These are phyloP conservation scores for Ascaphus truei DNA, from an alignment of 2,113 vertebrate species.

Conservation along the genomic window DNA sequence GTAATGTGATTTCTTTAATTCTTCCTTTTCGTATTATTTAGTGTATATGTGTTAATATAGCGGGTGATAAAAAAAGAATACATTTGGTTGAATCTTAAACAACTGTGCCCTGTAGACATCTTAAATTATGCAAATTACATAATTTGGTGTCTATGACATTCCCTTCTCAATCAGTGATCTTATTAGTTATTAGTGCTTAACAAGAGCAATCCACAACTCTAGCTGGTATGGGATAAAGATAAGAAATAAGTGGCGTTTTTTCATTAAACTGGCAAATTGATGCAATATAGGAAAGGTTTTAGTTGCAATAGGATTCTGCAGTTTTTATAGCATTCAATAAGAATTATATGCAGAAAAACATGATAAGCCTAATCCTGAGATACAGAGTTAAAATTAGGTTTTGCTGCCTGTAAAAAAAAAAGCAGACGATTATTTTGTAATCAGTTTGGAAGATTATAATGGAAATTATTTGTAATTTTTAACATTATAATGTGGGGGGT, in stretches of 20 bases:
- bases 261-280: background rate
- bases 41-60: conserved; percentile 14
- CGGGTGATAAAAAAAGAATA: conserved; percentile 10
- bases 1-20: too few relatives aligned
- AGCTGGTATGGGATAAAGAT: background rate
- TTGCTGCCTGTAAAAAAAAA: too few relatives aligned
- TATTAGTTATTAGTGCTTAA: conserved; percentile 22
- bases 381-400: too few relatives aligned
- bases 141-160: conserved; percentile 14
- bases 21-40: background rate
- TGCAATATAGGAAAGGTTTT: background rate
- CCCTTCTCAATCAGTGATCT: conserved; percentile 10
- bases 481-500: too few relatives aligned
- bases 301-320: too few relatives aligned
- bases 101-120: background rate
- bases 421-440: too few relatives aligned
- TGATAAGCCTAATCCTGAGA: too few relatives aligned
- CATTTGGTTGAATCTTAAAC: background rate
- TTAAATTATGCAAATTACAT: conserved; percentile 14
- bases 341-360: too few relatives aligned
- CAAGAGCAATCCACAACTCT: background rate
- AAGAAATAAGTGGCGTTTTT: conserved; percentile 4
- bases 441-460: too few relatives aligned
- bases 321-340: too few relatives aligned
- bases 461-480: too few relatives aligned